phyloP scores from a whole-genome alignment of 2,888 invertebrate species.

The Drosophila meridiana region DNA sequence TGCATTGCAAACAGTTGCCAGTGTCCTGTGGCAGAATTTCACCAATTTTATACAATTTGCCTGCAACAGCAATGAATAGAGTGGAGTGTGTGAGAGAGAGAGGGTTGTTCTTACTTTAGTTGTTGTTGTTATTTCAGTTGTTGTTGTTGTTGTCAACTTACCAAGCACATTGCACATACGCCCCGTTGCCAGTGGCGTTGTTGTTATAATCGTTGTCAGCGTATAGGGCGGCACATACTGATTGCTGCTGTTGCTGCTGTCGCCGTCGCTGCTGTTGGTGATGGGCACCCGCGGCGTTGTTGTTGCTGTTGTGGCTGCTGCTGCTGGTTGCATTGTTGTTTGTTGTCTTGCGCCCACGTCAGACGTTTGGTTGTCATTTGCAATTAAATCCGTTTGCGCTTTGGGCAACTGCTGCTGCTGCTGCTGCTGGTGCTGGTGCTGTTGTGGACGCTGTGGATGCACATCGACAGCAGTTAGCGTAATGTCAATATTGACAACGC shows the following conservation, averaged over 20 bases:
- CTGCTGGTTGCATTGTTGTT: slow-evolving; percentile 46
- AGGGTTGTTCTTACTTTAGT: slow-evolving; percentile 5
- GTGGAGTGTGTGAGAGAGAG: neutral
- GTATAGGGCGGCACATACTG: slow-evolving; percentile 63
- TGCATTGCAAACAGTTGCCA: slow-evolving; percentile 90
- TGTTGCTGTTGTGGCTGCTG: slow-evolving; percentile 44
- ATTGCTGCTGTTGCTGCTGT: slow-evolving; percentile 58
- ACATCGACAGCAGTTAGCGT: slow-evolving; percentile 83
- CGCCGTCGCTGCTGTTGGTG: slow-evolving; percentile 54
- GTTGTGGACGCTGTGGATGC: slow-evolving; percentile 60
- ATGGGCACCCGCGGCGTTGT: slow-evolving; percentile 36
- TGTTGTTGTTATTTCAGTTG: neutral
- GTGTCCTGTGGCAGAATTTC: slow-evolving; percentile 89
- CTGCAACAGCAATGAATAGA: slow-evolving; percentile 83
- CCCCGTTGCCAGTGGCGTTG: slow-evolving; percentile 64
- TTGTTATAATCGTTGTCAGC: slow-evolving; percentile 72
- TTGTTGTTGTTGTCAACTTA: slow-evolving; percentile 46
- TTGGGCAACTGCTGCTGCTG: slow-evolving; percentile 28
- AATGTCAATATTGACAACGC: slow-evolving; percentile 84
- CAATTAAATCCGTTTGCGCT: slow-evolving; percentile 76
- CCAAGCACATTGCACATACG: slow-evolving; percentile 75
- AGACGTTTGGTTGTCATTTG: slow-evolving; percentile 73
- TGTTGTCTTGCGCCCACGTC: slow-evolving; percentile 47
- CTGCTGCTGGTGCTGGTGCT: slow-evolving; percentile 35
- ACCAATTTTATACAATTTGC: slow-evolving; percentile 88